Base-by-base conservation (phyloP, 2,113 vertebrate genomes). In the Cryptotis parvus region DNA sequence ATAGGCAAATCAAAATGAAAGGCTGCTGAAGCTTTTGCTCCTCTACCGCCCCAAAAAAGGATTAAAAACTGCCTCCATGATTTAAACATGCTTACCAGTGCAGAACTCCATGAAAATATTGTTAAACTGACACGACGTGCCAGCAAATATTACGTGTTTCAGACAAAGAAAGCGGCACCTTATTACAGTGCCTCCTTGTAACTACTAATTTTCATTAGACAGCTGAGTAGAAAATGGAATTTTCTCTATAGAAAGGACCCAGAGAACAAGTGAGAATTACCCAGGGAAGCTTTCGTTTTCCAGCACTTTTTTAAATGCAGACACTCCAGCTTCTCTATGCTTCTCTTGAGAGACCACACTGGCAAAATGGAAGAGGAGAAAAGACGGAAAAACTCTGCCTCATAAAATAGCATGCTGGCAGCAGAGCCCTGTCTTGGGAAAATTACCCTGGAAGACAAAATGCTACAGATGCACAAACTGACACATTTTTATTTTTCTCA, bases 41-140 rank as follows among this genome's bases (percentile, higher is more conserved):
- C 43, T 24, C 22, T 58, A 58, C 55, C 6, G 18, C 39, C 52
- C 29, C 0, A 6, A 84, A 76, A 33, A 4, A 93, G 91, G 76
- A 91, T 81, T 86, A 94, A 89, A 93, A 91, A 81, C 45, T 43
- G 68, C 77, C 91, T 91, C 92, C 91, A 70, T 31, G 94, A 96
- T 96, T 94, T 87, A 89, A 7, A 16, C 0, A 0, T 91, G 83
- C 85, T 94, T 52, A 92, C 79, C 35, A 37, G 9, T 84, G 72
- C 73, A 93, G 63, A 89, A 68, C 85, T 96, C 86, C 73, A 84
- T 78, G 87, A 89, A 97, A 97, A 94, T 1, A 49, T 11, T 85
- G 80, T 69, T 87, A 78, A 90, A 94, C 27, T 43, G 35, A 29
- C 6, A 0, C 6, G 58, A 65, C 11, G 63, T 65, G 63, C 63